These are phyloP conservation scores for Erebia epiphron DNA, from an alignment of 2,888 invertebrate species.

Conservation along the genomic window DNA sequence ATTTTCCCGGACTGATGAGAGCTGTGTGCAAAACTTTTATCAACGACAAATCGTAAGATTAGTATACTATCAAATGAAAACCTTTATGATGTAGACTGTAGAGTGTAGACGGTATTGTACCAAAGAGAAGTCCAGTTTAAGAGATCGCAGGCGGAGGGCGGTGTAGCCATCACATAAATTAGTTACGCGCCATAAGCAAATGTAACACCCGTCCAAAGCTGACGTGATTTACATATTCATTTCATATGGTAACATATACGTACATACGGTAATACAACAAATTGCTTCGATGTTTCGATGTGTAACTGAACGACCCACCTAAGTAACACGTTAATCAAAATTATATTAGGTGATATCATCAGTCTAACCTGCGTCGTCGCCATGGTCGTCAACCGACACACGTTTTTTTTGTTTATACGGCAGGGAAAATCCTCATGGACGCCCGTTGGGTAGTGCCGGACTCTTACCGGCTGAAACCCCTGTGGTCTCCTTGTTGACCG, in stretches of 20 bases:
- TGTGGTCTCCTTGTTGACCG: too few species aligned
- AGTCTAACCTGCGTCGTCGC: too few species aligned
- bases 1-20: too few species aligned
- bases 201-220: conserved; percentile 29
- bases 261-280: conserved; percentile 8
- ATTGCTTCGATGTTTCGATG: conserved; percentile 3
- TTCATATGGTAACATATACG: conserved; percentile 5
- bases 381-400: too few species aligned
- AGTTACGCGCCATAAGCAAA: conserved; percentile 36
- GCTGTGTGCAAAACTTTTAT: neutral
- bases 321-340: too few species aligned
- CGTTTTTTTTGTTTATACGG: too few species aligned
- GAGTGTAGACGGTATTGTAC: conserved; percentile 12
- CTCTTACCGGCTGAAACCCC: too few species aligned
- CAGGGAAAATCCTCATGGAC: too few species aligned
- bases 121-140: conserved; percentile 19
- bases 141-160: conserved; percentile 36
- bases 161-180: conserved; percentile 39
- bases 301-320: neutral
- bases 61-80: neutral
- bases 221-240: conserved; percentile 36
- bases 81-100: neutral
- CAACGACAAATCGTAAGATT: neutral
- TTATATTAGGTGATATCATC: too few species aligned
- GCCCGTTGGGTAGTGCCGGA: too few species aligned